A percentile compares a stretch with the other conserved stretches of the same genome.
phyloP scores from a whole-genome alignment of 2,113 vertebrate genomes.

The Cyprinus carpio region DNA sequence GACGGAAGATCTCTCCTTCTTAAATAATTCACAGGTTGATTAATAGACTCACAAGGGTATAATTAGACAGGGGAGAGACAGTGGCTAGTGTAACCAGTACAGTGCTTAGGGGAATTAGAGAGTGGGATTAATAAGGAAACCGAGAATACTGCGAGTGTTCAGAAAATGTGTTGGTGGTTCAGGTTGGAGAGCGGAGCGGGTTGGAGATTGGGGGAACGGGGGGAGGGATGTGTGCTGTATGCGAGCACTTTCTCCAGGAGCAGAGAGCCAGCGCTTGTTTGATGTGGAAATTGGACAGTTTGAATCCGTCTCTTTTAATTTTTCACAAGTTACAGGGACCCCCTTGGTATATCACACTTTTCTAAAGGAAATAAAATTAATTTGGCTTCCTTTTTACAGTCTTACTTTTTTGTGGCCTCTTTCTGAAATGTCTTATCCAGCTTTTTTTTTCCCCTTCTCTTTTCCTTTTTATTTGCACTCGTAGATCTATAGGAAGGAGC shows the following conservation, averaged over 20 bases:
- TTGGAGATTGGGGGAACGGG: slow-evolving; percentile 65
- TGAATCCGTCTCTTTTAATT: slow-evolving; percentile 99
- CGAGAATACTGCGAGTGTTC: slow-evolving; percentile 73
- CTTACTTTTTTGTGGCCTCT: slow-evolving; percentile 26
- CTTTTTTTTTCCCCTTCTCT: slow-evolving; percentile 26
- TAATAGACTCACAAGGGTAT: slow-evolving; percentile 99
- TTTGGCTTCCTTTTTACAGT: slow-evolving; percentile 60
- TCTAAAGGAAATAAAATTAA: slow-evolving; percentile 86
- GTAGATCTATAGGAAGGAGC: slow-evolving; percentile 61
- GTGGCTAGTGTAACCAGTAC: slow-evolving; percentile 93
- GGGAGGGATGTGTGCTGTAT: slow-evolving; percentile 79
- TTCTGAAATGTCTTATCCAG: slow-evolving; percentile 24
- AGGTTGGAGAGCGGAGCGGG: slow-evolving; percentile 70
- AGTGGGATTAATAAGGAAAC: slow-evolving; percentile 81
- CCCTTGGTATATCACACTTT: slow-evolving; percentile 86
- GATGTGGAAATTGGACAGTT: slow-evolving; percentile 99
- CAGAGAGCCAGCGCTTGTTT: slow-evolving; percentile 92
- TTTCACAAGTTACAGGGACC: slow-evolving; percentile 97
- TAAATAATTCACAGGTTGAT: slow-evolving; percentile 99
- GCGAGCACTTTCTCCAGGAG: slow-evolving; percentile 96
- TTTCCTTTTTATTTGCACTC: slow-evolving; percentile 37
- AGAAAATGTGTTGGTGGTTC: slow-evolving; percentile 74
- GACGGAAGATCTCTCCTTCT: slow-evolving; percentile 85
- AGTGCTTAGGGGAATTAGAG: slow-evolving; percentile 95
- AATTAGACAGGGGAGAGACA: slow-evolving; percentile 98